A percentile compares a stretch with the other conserved stretches of the same genome.
These are phyloP conservation scores for Teinopalpus imperialis DNA, from an alignment of 2,888 invertebrate species.

Conservation along the genomic window DNA sequence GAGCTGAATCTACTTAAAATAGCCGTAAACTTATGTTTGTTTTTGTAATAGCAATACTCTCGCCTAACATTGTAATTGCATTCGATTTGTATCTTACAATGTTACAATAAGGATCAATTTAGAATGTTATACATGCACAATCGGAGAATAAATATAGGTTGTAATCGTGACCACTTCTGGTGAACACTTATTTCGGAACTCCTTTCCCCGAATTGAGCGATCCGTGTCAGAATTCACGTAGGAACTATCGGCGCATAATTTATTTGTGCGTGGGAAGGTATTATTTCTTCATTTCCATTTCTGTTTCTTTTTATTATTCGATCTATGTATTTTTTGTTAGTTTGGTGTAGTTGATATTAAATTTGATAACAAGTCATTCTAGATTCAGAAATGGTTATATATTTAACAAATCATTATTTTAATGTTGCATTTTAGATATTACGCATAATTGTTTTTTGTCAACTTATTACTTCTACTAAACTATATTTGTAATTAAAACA, in stretches of 20 bases:
- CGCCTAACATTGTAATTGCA: slow-evolving; percentile 45
- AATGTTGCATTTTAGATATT: too few species aligned
- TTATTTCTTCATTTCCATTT: slow-evolving; percentile 72
- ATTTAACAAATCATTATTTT: too few species aligned
- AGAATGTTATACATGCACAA: slow-evolving; percentile 29
- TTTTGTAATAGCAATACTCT: slow-evolving; percentile 54
- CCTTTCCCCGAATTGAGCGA: slow-evolving; percentile 76
- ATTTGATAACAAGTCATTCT: slow-evolving; percentile 24
- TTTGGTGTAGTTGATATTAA: slow-evolving; percentile 44
- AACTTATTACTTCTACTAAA: too few species aligned
- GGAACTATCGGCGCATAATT: slow-evolving; percentile 63
- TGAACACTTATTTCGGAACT: slow-evolving; percentile 73
- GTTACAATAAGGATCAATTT: slow-evolving; percentile 43
- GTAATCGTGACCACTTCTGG: slow-evolving; percentile 77
- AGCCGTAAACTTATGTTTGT: slow-evolving; percentile 39
- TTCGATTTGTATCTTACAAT: slow-evolving; percentile 42
- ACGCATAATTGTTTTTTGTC: too few species aligned
- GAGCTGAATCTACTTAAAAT: slow-evolving; percentile 28
- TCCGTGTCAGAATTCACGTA: slow-evolving; percentile 67
- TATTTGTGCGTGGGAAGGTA: slow-evolving; percentile 65
- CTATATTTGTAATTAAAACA: too few species aligned
- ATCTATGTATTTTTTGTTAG: slow-evolving; percentile 29
- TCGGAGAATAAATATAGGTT: slow-evolving; percentile 44
- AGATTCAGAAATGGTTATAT: too few species aligned
- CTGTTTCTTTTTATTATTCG: slow-evolving; percentile 30